phyloP scores from a whole-genome alignment of 2,888 invertebrate genomes.

The Bombylius major region DNA sequence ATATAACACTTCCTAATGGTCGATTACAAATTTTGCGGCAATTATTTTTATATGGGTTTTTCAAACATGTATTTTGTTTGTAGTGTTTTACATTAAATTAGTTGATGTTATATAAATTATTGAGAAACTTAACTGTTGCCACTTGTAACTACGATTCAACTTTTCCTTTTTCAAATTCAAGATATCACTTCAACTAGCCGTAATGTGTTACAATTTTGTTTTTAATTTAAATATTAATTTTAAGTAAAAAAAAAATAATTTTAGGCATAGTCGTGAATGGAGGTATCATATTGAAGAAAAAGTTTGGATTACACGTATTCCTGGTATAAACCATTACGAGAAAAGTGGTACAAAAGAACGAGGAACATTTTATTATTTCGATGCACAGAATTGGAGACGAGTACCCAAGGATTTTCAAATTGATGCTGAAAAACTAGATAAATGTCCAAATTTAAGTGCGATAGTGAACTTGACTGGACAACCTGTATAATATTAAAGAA shows the following conservation, averaged over 20 bases:
- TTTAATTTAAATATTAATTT: too few relatives aligned
- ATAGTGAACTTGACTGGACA: constrained; percentile 37
- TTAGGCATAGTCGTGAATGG: constrained; percentile 95
- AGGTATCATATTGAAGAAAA: constrained; percentile 98
- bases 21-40: too few relatives aligned
- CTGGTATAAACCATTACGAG: constrained; percentile 83
- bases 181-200: too few relatives aligned
- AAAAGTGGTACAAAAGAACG: constrained; percentile 94
- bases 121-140: too few relatives aligned
- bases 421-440: constrained; percentile 98
- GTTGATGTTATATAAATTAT: too few relatives aligned
- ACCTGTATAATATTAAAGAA: constrained; percentile 34
- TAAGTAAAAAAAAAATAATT: not conserved
- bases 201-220: too few relatives aligned
- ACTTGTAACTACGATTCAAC: too few relatives aligned
- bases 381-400: constrained; percentile 98
- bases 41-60: too few relatives aligned
- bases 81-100: too few relatives aligned
- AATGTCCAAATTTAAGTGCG: constrained; percentile 39
- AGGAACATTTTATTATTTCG: constrained; percentile 99
- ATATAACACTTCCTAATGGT: too few relatives aligned
- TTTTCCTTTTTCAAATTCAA: too few relatives aligned
- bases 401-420: constrained; percentile 97
- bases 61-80: too few relatives aligned
- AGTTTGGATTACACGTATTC: constrained; percentile 97